Evolutionary conservation across 2,113 vertebrate species (phyloP).

Genomic region (Oenanthe oenanthe): DNA sequence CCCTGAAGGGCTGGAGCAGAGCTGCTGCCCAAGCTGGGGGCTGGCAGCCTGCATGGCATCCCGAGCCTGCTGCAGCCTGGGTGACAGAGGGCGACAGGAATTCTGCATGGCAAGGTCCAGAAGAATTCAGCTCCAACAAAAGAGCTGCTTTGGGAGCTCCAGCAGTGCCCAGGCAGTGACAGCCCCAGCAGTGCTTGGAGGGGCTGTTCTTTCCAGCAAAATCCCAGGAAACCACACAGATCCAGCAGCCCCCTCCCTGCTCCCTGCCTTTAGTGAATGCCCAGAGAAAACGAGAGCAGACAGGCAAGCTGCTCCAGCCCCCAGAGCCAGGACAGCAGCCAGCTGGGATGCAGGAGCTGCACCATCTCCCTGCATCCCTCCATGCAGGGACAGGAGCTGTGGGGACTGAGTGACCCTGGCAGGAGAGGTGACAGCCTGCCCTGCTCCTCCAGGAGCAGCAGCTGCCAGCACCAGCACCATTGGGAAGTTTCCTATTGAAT

Average conservation of each 20-base stretch:
- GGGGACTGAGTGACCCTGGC: not conserved
- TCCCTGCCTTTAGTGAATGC: not conserved
- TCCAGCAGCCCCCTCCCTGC: not conserved
- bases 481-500: not conserved
- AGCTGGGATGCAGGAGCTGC: not conserved
- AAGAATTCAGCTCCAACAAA: slow-evolving; percentile 42
- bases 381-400: not conserved
- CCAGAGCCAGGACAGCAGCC: not conserved
- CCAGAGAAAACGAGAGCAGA: not conserved
- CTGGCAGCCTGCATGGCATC: not conserved
- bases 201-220: not conserved
- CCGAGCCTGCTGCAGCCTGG: fast-evolving
- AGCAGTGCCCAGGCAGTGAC: not conserved
- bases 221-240: not conserved
- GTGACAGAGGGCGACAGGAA: not conserved
- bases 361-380: not conserved
- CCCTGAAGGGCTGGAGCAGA: not conserved
- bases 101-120: slow-evolving; percentile 25
- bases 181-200: not conserved
- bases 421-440: not conserved
- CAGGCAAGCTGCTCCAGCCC: not conserved
- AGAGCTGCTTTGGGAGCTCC: not conserved
- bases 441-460: not conserved
- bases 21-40: not conserved
- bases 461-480: not conserved